Evolutionary conservation across 2,888 invertebrate genomes (phyloP).

Genomic region (Pristionchus mayeri): DNA sequence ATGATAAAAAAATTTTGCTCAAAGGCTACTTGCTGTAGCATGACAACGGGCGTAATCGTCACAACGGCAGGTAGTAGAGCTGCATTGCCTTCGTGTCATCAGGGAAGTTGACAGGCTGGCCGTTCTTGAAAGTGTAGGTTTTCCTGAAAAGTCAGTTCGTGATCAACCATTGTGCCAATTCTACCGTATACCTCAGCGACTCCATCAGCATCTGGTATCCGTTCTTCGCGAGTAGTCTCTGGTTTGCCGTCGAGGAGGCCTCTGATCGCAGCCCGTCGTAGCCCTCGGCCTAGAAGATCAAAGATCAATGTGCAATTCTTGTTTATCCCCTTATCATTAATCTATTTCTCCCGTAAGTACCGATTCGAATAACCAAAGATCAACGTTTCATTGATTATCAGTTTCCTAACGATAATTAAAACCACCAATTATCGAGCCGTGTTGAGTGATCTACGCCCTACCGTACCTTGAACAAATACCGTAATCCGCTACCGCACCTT

Average conservation of each 20-base stretch:
- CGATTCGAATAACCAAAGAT: neutral
- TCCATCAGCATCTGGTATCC: neutral
- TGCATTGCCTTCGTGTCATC: neutral
- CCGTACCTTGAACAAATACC: no score
- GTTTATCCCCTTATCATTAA: no score
- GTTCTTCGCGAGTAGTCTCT: constrained; percentile 15
- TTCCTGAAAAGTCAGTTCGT: neutral
- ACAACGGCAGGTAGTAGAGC: neutral
- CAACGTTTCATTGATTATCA: neutral
- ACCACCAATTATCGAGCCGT: neutral
- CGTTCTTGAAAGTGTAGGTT: neutral
- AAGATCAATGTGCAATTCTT: neutral
- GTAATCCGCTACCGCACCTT: no score
- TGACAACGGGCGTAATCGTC: no score
- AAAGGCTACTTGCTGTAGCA: no score
- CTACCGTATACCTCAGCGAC: constrained; percentile 3
- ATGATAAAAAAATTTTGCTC: no score
- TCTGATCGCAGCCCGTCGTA: constrained; percentile 12
- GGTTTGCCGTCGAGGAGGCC: constrained; percentile 31
- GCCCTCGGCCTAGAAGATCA: constrained; percentile 3
- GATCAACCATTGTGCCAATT: neutral
- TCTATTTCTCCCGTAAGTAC: neutral
- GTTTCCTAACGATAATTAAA: neutral
- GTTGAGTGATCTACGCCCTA: no score
- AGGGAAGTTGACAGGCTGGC: neutral